Percentiles rank a stretch among this genome's conserved stretches.
phyloP scores from a whole-genome alignment of 2,113 vertebrate species.

The Calidris pygmaea region DNA sequence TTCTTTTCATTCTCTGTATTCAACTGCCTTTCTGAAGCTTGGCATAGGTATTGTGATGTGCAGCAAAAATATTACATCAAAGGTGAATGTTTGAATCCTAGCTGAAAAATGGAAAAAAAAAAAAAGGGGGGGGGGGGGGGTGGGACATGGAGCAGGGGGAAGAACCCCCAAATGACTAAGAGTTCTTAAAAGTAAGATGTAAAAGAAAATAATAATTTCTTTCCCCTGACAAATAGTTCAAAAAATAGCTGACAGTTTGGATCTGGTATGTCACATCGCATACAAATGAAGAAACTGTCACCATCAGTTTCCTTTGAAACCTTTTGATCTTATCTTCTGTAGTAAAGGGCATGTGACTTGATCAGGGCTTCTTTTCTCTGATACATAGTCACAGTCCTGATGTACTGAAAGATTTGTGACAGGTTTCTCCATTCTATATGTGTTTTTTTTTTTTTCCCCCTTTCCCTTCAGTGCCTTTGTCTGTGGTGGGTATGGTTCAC shows the following conservation, averaged over 20 bases:
- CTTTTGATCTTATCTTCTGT: conserved; percentile 78
- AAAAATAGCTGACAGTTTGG: conserved; percentile 80
- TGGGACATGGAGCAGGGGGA: conserved; percentile 29
- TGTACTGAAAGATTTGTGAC: neutral
- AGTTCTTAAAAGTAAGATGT: conserved; percentile 79
- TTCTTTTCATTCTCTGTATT: conserved; percentile 68
- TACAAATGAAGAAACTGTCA: conserved; percentile 84
- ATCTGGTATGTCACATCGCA: conserved; percentile 79
- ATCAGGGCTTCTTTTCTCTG: conserved; percentile 16
- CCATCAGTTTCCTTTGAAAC: conserved; percentile 78
- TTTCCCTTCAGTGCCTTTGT: neutral
- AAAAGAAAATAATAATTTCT: conserved; percentile 81
- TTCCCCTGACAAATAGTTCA: conserved; percentile 86
- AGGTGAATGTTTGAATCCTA: conserved; percentile 66
- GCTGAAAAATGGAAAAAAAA: conserved; percentile 29
- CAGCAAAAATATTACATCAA: conserved; percentile 74
- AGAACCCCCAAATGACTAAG: conserved; percentile 75
- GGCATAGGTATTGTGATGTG: conserved; percentile 73
- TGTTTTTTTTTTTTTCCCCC: neutral
- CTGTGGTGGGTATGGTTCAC: neutral
- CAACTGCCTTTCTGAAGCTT: conserved; percentile 74
- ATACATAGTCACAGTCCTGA: conserved; percentile 9
- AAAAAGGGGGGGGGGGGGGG: neutral
- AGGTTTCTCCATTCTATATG: neutral
- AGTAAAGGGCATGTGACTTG: conserved; percentile 35